Percentiles rank a stretch among this genome's conserved stretches.
Evolutionary conservation across 2,888 invertebrate genomes (phyloP).

Genomic region (Plebejus argus): DNA sequence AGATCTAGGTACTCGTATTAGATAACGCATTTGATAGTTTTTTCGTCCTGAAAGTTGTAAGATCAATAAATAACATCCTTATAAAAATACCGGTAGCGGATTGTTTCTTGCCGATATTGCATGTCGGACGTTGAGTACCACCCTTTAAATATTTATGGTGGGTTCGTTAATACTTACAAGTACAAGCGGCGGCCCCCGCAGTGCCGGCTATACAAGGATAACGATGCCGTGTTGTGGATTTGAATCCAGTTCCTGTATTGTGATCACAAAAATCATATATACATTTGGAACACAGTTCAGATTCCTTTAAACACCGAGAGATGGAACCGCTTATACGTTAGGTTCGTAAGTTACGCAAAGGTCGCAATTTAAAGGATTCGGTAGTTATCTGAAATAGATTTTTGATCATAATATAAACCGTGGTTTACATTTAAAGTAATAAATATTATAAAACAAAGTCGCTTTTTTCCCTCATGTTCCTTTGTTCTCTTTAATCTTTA

Average conservation of each 20-base stretch:
- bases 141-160: conserved; percentile 59
- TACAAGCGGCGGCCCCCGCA: conserved; percentile 50
- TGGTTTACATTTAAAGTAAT: too few species aligned
- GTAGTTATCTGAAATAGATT: too few species aligned
- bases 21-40: neutral
- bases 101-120: conserved; percentile 34
- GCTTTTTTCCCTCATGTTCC: too few species aligned
- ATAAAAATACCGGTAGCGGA: conserved; percentile 33
- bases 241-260: conserved; percentile 53
- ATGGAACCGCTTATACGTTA: neutral
- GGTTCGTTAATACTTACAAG: conserved; percentile 53
- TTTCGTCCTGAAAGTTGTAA: neutral
- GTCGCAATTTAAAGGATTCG: too few species aligned
- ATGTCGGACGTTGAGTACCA: conserved; percentile 39
- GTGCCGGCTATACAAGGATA: conserved; percentile 58
- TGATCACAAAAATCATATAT: conserved; percentile 28
- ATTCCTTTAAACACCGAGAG: neutral
- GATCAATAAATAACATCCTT: conserved; percentile 26
- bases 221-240: conserved; percentile 54
- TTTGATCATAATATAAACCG: too few species aligned
- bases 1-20: neutral
- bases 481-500: too few species aligned
- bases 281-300: neutral
- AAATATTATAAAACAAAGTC: too few species aligned
- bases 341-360: too few species aligned